These are phyloP conservation scores for Channa striata DNA, from an alignment of 2,797 vertebrate genomes.

Conservation along the genomic window DNA sequence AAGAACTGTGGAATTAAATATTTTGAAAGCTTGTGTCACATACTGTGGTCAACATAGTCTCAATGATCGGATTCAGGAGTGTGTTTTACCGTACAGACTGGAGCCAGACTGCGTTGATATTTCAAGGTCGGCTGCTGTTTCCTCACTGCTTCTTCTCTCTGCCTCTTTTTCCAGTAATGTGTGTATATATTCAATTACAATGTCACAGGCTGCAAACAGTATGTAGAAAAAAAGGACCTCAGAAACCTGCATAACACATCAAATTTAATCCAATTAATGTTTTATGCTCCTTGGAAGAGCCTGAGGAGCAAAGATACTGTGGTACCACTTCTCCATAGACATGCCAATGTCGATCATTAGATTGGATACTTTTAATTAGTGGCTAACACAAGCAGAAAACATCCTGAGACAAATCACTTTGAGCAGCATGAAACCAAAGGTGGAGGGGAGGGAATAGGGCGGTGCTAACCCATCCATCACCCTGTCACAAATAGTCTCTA, in stretches of 20 bases:
- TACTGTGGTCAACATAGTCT: too few relatives aligned
- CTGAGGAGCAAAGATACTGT: slow-evolving; percentile 44
- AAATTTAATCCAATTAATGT: slow-evolving; percentile 55
- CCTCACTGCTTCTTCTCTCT: too few relatives aligned
- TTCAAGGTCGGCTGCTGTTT: too few relatives aligned
- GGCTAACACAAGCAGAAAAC: slow-evolving; percentile 65
- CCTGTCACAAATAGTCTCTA: slow-evolving; percentile 68
- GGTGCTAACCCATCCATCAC: slow-evolving; percentile 71
- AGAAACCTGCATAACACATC: slow-evolving; percentile 26
- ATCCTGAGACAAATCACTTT: slow-evolving; percentile 70
- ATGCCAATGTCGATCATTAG: slow-evolving; percentile 66
- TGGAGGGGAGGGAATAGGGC: slow-evolving; percentile 52
- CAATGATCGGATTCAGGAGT: too few relatives aligned
- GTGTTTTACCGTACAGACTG: too few relatives aligned
- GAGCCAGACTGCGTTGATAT: too few relatives aligned
- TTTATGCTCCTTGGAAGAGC: slow-evolving; percentile 39
- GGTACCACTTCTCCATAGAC: slow-evolving; percentile 29
- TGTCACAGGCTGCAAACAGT: not conserved
- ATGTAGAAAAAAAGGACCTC: not conserved
- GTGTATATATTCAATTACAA: slow-evolving; percentile 4
- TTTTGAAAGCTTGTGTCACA: too few relatives aligned
- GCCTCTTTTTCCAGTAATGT: too few relatives aligned
- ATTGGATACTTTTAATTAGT: slow-evolving; percentile 80
- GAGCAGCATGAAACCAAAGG: slow-evolving; percentile 41
- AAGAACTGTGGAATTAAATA: too few relatives aligned